These are phyloP conservation scores for Plectropomus leopardus DNA, from an alignment of 2,113 vertebrate species.

Conservation along the genomic window DNA sequence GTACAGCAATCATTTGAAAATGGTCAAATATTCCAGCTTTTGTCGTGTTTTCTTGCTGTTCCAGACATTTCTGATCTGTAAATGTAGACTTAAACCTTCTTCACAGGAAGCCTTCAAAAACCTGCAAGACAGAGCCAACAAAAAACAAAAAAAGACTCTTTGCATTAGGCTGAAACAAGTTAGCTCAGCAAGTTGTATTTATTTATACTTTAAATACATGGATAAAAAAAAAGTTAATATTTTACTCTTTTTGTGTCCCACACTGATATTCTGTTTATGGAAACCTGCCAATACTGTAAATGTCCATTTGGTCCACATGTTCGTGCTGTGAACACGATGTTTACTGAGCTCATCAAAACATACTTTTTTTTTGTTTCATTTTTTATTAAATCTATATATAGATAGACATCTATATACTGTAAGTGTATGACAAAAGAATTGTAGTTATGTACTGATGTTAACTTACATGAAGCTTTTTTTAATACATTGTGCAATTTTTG, in stretches of 20 bases:
- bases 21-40: not conserved
- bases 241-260: slow-evolving; percentile 9
- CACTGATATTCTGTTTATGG: not conserved
- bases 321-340: slow-evolving; percentile 80
- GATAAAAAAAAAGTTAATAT: not conserved
- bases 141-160: too few species aligned
- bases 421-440: slow-evolving; percentile 44
- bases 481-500: slow-evolving; percentile 74
- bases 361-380: not conserved
- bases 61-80: too few species aligned
- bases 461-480: slow-evolving; percentile 64
- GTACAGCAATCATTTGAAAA: not conserved
- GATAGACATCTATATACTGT: slow-evolving; percentile 25
- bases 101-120: too few species aligned
- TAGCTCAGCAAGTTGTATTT: not conserved
- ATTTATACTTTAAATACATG: not conserved
- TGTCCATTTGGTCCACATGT: slow-evolving; percentile 9
- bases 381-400: slow-evolving; percentile 55
- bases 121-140: too few species aligned
- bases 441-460: slow-evolving; percentile 62
- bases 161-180: too few species aligned
- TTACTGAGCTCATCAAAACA: slow-evolving; percentile 78
- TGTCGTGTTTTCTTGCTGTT: not conserved
- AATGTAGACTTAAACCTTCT: too few species aligned
- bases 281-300: not conserved